These are phyloP conservation scores for Abramis brama DNA, from an alignment of 2,113 vertebrate species.

Conservation along the genomic window DNA sequence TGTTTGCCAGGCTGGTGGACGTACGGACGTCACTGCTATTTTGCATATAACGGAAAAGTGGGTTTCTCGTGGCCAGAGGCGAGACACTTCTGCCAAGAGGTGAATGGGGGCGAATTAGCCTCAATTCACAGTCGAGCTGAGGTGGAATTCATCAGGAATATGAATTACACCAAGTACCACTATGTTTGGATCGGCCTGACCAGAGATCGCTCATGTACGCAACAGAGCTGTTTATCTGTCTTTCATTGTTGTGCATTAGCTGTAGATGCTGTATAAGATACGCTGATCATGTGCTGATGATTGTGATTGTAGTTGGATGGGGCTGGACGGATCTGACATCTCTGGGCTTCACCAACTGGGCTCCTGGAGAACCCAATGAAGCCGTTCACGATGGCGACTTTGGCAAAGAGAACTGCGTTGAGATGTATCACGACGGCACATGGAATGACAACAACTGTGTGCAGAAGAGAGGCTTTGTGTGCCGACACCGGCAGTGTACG, in stretches of 20 bases:
- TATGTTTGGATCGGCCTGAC: slow-evolving; percentile 79
- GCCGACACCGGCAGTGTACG: slow-evolving; percentile 74
- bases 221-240: background rate
- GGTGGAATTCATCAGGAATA: slow-evolving; percentile 71
- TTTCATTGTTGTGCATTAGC: too few species aligned
- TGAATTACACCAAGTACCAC: slow-evolving; percentile 70
- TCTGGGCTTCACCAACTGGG: slow-evolving; percentile 76
- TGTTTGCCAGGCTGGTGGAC: slow-evolving; percentile 56
- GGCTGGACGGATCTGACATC: slow-evolving; percentile 72
- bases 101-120: slow-evolving; percentile 58
- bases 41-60: slow-evolving; percentile 54
- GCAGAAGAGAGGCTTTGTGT: slow-evolving; percentile 73
- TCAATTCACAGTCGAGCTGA: slow-evolving; percentile 77
- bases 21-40: slow-evolving; percentile 73
- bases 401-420: slow-evolving; percentile 74
- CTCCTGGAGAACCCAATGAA: slow-evolving; percentile 70
- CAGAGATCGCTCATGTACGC: slow-evolving; percentile 72
- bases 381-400: slow-evolving; percentile 60
- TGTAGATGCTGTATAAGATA: background rate
- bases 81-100: slow-evolving; percentile 63
- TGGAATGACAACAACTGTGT: slow-evolving; percentile 81
- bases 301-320: slow-evolving; percentile 70
- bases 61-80: slow-evolving; percentile 75
- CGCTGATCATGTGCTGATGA: background rate
- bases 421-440: slow-evolving; percentile 75